Percentiles rank a stretch among this genome's conserved stretches.
phyloP scores from a whole-genome alignment of 2,113 vertebrate genomes.

The Carassius carassius region DNA sequence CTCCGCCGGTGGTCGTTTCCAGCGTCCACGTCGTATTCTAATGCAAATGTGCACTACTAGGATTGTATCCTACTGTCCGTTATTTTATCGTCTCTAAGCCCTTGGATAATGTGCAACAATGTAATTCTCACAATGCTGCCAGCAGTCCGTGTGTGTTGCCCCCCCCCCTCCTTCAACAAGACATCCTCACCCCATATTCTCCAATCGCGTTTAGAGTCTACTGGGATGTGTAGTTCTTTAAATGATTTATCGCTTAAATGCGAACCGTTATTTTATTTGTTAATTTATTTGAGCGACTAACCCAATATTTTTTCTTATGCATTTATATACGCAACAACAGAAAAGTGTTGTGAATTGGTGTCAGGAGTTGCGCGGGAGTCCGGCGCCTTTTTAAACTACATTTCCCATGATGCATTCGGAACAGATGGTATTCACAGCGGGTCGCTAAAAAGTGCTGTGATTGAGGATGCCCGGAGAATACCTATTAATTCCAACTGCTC shows the following conservation, averaged over 20 bases:
- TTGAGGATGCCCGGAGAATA: background rate
- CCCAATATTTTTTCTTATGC: background rate
- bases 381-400: background rate
- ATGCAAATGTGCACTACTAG: slow-evolving; percentile 42
- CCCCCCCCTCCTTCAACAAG: slow-evolving; percentile 20
- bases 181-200: slow-evolving; percentile 33
- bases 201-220: background rate
- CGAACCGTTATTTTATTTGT: background rate
- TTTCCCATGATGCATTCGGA: slow-evolving; percentile 43
- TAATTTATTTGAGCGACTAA: background rate
- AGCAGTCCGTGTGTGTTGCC: background rate
- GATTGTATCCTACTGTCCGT: background rate
- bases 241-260: too few species aligned
- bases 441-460: background rate
- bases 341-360: background rate
- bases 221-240: slow-evolving; percentile 48
- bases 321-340: background rate
- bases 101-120: background rate
- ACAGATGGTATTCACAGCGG: slow-evolving; percentile 14
- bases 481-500: background rate
- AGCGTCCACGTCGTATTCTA: background rate
- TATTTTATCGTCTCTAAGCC: slow-evolving; percentile 9
- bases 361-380: background rate
- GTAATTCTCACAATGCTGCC: background rate
- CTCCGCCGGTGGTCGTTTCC: slow-evolving; percentile 12